These are phyloP conservation scores for Plebejus anna DNA, from an alignment of 2,888 invertebrate species.

Conservation along the genomic window DNA sequence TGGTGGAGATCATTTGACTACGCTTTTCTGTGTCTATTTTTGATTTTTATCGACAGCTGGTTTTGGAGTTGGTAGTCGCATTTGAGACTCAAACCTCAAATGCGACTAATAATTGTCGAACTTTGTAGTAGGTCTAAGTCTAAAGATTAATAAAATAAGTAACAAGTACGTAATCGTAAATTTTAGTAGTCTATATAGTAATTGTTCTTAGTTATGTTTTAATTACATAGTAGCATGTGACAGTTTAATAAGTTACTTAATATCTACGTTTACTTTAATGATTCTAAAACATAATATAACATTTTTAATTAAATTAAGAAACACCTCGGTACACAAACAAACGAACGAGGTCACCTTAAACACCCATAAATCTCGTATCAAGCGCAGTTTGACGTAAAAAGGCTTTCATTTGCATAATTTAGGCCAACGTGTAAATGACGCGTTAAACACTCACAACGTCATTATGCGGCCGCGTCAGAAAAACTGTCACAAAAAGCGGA, in stretches of 20 bases:
- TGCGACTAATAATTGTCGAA: not conserved
- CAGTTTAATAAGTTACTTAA: too few relatives aligned
- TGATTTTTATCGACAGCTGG: slow-evolving; percentile 21
- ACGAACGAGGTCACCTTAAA: not conserved
- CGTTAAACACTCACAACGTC: slow-evolving; percentile 68
- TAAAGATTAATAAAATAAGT: not conserved
- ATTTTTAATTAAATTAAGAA: not conserved
- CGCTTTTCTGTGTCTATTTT: not conserved
- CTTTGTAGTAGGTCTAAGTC: not conserved
- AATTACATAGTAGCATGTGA: not conserved
- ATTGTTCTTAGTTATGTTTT: not conserved
- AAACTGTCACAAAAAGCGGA: slow-evolving; percentile 58
- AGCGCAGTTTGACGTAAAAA: slow-evolving; percentile 15
- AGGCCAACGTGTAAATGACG: slow-evolving; percentile 56
- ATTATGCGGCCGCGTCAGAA: slow-evolving; percentile 56
- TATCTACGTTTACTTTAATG: not conserved
- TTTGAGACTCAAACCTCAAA: not conserved
- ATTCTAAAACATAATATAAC: not conserved
- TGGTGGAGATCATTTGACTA: slow-evolving; percentile 10
- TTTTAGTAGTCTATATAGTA: too few relatives aligned
- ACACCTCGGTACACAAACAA: not conserved
- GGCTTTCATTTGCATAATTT: slow-evolving; percentile 30
- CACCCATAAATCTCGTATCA: slow-evolving; percentile 17
- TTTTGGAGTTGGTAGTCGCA: not conserved
- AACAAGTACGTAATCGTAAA: not conserved